Evolutionary conservation across 2,797 vertebrate genomes (phyloP).

Genomic region (Clarias fuscus): DNA sequence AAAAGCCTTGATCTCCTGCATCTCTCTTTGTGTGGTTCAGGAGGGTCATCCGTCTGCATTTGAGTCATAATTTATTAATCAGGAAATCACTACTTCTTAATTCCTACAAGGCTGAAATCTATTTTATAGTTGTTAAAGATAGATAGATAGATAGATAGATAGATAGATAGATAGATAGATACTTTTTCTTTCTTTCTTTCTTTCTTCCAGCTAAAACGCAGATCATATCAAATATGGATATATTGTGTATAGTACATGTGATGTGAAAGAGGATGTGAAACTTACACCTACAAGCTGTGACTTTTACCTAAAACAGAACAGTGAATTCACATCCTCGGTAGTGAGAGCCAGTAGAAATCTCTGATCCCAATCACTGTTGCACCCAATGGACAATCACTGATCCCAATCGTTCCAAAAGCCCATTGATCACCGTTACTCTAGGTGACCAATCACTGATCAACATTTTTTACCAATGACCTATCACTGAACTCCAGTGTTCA

Average conservation of each 20-base stretch:
- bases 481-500: background rate
- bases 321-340: background rate
- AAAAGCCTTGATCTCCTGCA: constrained; percentile 44
- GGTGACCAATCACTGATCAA: background rate
- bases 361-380: no score
- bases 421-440: background rate
- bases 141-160: no score
- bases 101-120: background rate
- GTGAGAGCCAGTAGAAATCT: background rate
- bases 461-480: background rate
- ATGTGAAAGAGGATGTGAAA: background rate
- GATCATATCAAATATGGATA: background rate
- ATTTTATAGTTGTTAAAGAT: background rate
- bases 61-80: constrained; percentile 31
- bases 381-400: background rate
- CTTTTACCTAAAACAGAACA: background rate
- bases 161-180: no score
- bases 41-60: background rate
- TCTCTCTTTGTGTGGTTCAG: background rate
- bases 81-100: background rate
- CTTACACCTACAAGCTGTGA: background rate
- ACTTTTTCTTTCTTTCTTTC: no score
- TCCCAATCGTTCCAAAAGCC: background rate
- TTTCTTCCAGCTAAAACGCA: background rate
- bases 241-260: background rate